These are phyloP conservation scores for Drosophila trichaetosa DNA, from an alignment of 2,888 invertebrate species.

Conservation along the genomic window DNA sequence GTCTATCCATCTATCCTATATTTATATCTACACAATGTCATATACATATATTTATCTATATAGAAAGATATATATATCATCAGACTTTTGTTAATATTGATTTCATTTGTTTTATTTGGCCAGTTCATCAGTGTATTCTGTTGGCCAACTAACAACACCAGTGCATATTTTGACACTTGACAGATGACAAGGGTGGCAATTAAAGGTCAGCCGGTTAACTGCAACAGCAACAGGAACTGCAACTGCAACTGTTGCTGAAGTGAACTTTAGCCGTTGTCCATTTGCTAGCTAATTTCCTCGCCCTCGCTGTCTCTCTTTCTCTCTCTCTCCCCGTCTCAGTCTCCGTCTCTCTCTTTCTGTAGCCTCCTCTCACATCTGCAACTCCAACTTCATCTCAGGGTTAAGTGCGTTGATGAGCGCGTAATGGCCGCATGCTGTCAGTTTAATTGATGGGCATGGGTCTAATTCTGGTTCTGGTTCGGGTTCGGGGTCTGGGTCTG, in stretches of 20 bases:
- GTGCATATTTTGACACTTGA: constrained; percentile 31
- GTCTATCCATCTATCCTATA: not conserved
- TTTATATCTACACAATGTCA: not conserved
- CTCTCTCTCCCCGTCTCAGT: not conserved
- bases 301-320: not conserved
- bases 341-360: not conserved
- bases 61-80: not conserved
- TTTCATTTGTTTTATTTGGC: not conserved
- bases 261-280: constrained; percentile 17
- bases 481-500: constrained; percentile 12
- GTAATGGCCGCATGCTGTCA: constrained; percentile 60
- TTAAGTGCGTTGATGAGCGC: constrained; percentile 69
- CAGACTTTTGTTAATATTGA: not conserved
- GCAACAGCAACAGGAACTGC: constrained; percentile 1
- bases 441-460: constrained; percentile 61
- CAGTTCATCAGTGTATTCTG: not conserved
- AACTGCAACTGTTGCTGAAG: constrained; percentile 13
- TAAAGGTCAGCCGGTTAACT: constrained; percentile 39
- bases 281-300: not conserved
- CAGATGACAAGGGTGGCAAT: constrained; percentile 3
- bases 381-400: not conserved
- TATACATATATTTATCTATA: not conserved
- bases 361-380: not conserved
- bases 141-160: not conserved
- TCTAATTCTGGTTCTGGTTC: constrained; percentile 5